phyloP scores from a whole-genome alignment of 2,888 invertebrate species.

The Hemaris fuciformis region DNA sequence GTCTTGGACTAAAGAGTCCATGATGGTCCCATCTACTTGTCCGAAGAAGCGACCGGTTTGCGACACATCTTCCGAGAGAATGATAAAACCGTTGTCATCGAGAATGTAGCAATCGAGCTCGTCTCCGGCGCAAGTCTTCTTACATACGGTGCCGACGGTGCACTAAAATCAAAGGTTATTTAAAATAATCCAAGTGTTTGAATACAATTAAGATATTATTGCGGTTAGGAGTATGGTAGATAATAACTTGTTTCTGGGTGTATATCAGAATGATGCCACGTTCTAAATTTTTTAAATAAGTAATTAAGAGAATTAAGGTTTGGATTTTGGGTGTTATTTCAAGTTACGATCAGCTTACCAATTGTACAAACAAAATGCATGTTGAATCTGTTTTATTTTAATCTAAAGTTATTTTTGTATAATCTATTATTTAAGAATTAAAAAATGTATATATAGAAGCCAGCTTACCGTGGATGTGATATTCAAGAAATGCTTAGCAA shows the following conservation, averaged over 20 bases:
- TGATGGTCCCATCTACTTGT: conserved; percentile 95
- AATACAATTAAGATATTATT: background rate
- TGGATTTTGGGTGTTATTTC: too few species aligned
- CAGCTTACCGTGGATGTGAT: conserved; percentile 90
- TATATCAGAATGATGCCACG: too few species aligned
- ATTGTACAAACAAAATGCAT: too few species aligned
- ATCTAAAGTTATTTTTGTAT: too few species aligned
- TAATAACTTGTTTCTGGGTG: too few species aligned
- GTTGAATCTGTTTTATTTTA: too few species aligned
- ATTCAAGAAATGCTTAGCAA: conserved; percentile 92
- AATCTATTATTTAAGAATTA: too few species aligned
- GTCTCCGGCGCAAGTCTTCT: conserved; percentile 92
- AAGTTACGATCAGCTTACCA: too few species aligned
- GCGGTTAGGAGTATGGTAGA: background rate
- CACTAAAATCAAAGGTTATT: conserved; percentile 78
- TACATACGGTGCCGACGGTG: conserved; percentile 85
- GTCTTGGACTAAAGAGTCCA: conserved; percentile 95
- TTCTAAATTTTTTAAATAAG: too few species aligned
- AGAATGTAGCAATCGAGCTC: conserved; percentile 95
- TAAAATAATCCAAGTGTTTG: background rate
- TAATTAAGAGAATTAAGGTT: too few species aligned
- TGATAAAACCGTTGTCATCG: conserved; percentile 97
- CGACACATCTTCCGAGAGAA: conserved; percentile 91
- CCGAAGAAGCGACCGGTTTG: conserved; percentile 97
- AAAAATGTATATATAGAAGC: too few species aligned